phyloP scores from a whole-genome alignment of 2,113 vertebrate species.

The Procavia capensis region DNA sequence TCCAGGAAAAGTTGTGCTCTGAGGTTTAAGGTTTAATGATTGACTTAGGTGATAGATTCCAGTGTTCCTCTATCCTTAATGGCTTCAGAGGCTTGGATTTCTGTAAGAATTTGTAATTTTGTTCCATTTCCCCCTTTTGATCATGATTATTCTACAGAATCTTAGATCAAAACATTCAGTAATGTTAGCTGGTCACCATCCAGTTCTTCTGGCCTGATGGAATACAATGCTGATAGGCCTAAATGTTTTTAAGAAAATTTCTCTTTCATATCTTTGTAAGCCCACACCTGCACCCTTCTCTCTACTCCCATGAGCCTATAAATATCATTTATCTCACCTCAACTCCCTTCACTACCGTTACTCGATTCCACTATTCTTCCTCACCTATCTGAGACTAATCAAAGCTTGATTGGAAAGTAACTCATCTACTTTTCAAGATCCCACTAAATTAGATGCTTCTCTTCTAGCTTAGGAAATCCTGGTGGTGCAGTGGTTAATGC shows the following conservation, averaged over 20 bases:
- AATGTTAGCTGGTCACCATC: background rate
- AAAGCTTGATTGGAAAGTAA: background rate
- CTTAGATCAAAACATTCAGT: background rate
- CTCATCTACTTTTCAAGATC: background rate
- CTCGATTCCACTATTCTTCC: no score
- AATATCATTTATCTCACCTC: background rate
- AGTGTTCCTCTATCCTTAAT: no score
- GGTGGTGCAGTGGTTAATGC: no score
- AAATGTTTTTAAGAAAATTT: background rate
- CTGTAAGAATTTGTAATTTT: background rate
- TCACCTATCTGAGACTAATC: background rate
- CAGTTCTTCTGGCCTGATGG: background rate
- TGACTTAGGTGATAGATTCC: background rate
- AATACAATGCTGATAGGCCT: background rate
- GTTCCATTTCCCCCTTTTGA: background rate
- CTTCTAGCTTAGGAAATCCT: background rate
- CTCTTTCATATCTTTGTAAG: background rate
- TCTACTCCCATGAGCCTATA: background rate
- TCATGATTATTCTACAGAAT: background rate
- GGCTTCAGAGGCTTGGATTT: background rate
- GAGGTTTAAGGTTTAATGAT: background rate
- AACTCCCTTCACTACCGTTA: rapidly evolving
- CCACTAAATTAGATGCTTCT: background rate
- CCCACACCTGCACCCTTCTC: background rate
- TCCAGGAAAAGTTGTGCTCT: background rate